Evolutionary conservation across 2,888 invertebrate genomes (phyloP).

Genomic region (Hypolimnas misippus): DNA sequence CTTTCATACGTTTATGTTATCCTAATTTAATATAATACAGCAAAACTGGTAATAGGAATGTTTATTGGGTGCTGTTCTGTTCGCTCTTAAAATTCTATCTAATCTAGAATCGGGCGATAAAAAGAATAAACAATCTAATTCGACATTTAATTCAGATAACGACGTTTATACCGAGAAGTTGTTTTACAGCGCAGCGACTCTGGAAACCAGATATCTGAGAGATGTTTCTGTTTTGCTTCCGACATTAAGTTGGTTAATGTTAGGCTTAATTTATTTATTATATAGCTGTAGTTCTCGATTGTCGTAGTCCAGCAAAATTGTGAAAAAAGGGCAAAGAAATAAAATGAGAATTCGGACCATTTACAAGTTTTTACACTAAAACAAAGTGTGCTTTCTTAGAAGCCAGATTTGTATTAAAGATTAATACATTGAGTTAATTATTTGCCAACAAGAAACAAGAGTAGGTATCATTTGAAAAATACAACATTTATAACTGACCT

Average conservation of each 20-base stretch:
- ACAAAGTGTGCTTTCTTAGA: no score
- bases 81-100: not conserved
- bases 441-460: no score
- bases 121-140: constrained; percentile 3
- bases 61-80: not conserved
- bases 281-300: no score
- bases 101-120: constrained; percentile 3
- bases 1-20: not conserved
- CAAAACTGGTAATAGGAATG: not conserved
- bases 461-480: no score
- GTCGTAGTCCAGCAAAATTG: no score
- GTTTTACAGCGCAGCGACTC: not conserved
- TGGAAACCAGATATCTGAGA: not conserved
- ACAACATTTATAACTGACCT: no score
- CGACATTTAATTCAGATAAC: not conserved
- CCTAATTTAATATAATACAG: not conserved
- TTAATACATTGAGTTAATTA: no score
- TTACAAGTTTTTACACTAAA: no score
- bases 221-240: not conserved
- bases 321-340: no score
- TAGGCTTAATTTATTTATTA: not conserved
- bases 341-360: no score
- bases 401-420: no score
- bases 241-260: not conserved
- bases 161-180: not conserved